A percentile compares a stretch with the other conserved stretches of the same genome.
Conservation (phyloP, 2,888 invertebrate species). For the Sphaeridia pumilis region DNA sequence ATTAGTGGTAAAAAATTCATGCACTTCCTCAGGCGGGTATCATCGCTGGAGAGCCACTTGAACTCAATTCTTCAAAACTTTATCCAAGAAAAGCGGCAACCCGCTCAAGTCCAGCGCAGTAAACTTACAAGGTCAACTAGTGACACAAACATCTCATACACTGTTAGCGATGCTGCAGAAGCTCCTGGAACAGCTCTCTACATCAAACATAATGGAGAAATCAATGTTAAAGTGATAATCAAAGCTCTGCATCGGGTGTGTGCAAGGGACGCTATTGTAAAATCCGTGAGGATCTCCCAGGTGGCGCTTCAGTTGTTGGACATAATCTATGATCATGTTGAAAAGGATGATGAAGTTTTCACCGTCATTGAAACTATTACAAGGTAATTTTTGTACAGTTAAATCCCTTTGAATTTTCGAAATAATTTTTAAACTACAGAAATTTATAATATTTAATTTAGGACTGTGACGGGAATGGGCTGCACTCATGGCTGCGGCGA, state of each 20-base stretch:
- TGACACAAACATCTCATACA: constrained; percentile 81
- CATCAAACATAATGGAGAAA: constrained; percentile 88
- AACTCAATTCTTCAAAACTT: constrained; percentile 48
- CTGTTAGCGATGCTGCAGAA: constrained; percentile 73
- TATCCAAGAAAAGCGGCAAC: constrained; percentile 43
- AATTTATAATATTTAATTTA: constrained; percentile 39
- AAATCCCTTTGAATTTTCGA: not conserved
- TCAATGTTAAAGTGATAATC: constrained; percentile 77
- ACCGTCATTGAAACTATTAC: constrained; percentile 32
- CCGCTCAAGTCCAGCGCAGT: constrained; percentile 52
- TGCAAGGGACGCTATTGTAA: constrained; percentile 68
- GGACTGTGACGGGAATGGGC: constrained; percentile 77
- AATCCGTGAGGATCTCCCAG: constrained; percentile 80
- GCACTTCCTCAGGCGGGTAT: constrained; percentile 21
- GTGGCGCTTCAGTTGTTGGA: constrained; percentile 85
- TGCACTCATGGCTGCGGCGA: constrained; percentile 92
- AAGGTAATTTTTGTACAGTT: constrained; percentile 19
- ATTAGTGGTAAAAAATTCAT: not conserved
- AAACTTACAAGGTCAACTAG: constrained; percentile 75
- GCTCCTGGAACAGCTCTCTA: constrained; percentile 80
- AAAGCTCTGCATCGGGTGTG: constrained; percentile 80
- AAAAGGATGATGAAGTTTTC: constrained; percentile 34
- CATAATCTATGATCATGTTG: constrained; percentile 59
- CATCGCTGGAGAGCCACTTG: constrained; percentile 72
- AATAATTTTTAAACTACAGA: not conserved